A percentile compares a stretch with the other conserved stretches of the same genome.
These are phyloP conservation scores for Meles meles DNA, from an alignment of 2,113 vertebrate species.

Conservation along the genomic window DNA sequence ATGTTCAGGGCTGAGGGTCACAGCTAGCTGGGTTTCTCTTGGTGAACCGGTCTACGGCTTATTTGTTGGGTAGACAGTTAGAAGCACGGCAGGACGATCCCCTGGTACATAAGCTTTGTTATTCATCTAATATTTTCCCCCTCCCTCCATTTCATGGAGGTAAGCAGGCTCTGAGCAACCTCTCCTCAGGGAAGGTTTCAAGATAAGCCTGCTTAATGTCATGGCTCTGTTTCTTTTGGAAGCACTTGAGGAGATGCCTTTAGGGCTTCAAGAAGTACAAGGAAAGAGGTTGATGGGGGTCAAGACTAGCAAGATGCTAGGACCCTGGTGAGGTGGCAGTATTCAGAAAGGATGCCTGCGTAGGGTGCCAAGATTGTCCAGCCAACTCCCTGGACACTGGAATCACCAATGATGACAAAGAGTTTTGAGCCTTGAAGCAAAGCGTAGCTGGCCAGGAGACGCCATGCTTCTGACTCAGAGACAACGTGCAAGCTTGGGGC, in stretches of 20 bases:
- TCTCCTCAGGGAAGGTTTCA: background rate
- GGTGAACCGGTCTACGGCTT: background rate
- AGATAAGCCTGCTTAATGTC: background rate
- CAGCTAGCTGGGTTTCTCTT: background rate
- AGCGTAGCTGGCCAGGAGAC: rapidly evolving
- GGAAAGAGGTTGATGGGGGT: background rate
- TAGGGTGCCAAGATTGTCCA: background rate
- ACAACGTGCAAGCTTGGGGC: background rate
- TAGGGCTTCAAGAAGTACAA: background rate
- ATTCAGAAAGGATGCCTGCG: background rate
- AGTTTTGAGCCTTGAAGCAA: background rate
- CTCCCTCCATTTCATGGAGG: background rate
- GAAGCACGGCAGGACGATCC: rapidly evolving
- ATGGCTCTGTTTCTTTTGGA: background rate
- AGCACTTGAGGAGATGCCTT: background rate
- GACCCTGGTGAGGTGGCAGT: background rate
- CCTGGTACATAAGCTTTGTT: rapidly evolving
- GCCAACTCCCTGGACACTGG: background rate
- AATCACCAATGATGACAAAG: background rate
- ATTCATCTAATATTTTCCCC: too few species aligned
- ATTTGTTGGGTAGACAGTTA: too few species aligned
- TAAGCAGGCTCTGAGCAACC: background rate
- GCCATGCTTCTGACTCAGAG: background rate
- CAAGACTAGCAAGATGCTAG: background rate
- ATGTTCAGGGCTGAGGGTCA: background rate